phyloP scores from a whole-genome alignment of 2,797 vertebrate species.

The Melanogrammus aeglefinus region DNA sequence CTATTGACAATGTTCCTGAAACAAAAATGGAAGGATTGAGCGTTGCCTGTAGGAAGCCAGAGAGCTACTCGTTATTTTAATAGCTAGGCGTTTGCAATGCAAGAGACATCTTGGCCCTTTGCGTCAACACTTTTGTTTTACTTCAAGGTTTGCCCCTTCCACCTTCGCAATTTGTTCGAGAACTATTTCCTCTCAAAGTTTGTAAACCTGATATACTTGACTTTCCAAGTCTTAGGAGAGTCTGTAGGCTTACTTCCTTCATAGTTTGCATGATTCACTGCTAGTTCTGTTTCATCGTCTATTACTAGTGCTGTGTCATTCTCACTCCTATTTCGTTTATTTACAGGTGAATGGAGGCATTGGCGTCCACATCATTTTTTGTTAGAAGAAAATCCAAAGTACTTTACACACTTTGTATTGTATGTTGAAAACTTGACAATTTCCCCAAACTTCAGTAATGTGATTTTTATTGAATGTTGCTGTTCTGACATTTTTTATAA shows the following conservation, averaged over 20 bases:
- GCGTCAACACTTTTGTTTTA: slow-evolving; percentile 45
- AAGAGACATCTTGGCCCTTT: neutral
- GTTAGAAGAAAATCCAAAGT: neutral
- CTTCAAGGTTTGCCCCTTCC: slow-evolving; percentile 67
- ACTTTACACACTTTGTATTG: neutral
- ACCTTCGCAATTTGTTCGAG: slow-evolving; percentile 66
- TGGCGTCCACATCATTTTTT: slow-evolving; percentile 16
- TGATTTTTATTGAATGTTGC: neutral
- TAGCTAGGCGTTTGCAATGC: neutral
- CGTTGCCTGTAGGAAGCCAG: neutral
- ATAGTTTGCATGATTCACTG: neutral
- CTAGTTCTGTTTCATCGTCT: slow-evolving; percentile 22
- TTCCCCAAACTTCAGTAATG: neutral
- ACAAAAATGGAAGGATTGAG: neutral
- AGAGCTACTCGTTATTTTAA: neutral
- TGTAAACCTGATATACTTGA: slow-evolving; percentile 66
- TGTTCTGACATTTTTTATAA: neutral
- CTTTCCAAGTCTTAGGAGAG: slow-evolving; percentile 28
- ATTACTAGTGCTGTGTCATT: slow-evolving; percentile 25
- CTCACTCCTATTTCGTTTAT: slow-evolving; percentile 35
- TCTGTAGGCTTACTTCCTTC: slow-evolving; percentile 24
- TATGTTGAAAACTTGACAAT: neutral
- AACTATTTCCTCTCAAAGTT: slow-evolving; percentile 63
- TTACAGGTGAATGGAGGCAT: slow-evolving; percentile 63
- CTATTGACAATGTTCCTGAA: neutral